These are phyloP conservation scores for Apostichopus japonicus DNA, from an alignment of 35 echinoderm and acorn worm genomes.

Conservation along the genomic window DNA sequence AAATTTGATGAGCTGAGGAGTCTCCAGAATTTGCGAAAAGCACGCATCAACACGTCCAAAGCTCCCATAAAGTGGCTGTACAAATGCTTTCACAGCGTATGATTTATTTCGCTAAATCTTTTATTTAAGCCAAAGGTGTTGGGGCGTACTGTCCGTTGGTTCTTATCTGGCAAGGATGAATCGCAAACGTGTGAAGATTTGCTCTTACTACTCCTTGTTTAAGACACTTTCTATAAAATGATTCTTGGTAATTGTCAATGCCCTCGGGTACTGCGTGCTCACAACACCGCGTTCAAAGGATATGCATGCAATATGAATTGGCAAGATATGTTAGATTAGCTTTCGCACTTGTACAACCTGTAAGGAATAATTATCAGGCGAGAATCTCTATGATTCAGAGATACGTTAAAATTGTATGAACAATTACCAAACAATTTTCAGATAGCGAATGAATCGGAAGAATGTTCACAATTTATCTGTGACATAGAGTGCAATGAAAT, in stretches of 20 bases:
- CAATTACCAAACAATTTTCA: conserved; percentile 16
- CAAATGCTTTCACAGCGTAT: conserved; percentile 60
- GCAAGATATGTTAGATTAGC: conserved; percentile 26
- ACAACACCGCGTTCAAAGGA: conserved; percentile 42
- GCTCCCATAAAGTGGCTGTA: conserved; percentile 51
- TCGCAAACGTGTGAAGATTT: conserved; percentile 54
- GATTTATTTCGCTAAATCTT: conserved; percentile 61
- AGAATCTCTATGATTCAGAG: conserved; percentile 32
- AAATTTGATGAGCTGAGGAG: conserved; percentile 47
- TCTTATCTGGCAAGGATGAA: conserved; percentile 35
- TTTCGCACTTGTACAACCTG: conserved; percentile 40
- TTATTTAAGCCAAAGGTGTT: conserved; percentile 51
- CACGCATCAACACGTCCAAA: conserved; percentile 52
- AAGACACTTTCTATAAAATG: conserved; percentile 54
- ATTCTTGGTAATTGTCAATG: conserved; percentile 53
- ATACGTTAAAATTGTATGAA: conserved; percentile 19
- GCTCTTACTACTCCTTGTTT: conserved; percentile 20
- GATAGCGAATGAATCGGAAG: background rate
- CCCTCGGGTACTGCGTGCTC: conserved; percentile 51
- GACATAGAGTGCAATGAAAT: background rate
- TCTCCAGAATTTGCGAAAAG: conserved; percentile 35
- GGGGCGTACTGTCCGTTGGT: conserved; percentile 55
- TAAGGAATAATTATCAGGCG: conserved; percentile 22
- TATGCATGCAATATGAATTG: conserved; percentile 60
- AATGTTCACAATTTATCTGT: conserved; percentile 11